Percentiles rank a stretch among this genome's conserved stretches.
These are phyloP conservation scores for Dorcus hopei DNA, from an alignment of 2,888 invertebrate species.

Conservation along the genomic window DNA sequence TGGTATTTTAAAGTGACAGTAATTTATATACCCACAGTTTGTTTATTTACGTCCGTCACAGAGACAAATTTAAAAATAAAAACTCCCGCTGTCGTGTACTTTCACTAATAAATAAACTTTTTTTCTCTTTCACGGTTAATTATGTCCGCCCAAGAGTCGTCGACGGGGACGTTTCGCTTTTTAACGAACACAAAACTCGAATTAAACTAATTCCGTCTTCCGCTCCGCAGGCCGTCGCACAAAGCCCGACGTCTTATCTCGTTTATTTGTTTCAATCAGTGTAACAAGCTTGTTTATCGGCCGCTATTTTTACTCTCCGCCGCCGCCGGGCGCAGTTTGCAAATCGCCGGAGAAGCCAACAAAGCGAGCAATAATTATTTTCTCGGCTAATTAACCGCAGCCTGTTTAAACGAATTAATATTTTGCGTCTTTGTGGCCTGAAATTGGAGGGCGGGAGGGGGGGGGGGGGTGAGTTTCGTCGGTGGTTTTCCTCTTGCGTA, in stretches of 20 bases:
- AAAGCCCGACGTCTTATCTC: conserved; percentile 17
- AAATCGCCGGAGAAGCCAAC: no score
- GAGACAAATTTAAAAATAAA: conserved; percentile 10
- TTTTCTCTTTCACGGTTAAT: conserved; percentile 4
- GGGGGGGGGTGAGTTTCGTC: no score
- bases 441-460: no score
- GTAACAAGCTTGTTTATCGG: conserved; percentile 21
- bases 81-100: conserved; percentile 8
- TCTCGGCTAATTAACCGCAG: no score
- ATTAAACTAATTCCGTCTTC: conserved; percentile 15
- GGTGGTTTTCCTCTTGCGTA: no score
- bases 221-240: neutral
- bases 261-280: conserved; percentile 20
- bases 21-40: neutral
- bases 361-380: no score
- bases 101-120: conserved; percentile 10
- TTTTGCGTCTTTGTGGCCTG: no score
- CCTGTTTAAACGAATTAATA: no score
- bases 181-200: conserved; percentile 15
- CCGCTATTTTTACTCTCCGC: conserved; percentile 14
- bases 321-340: neutral
- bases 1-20: no score
- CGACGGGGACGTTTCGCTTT: conserved; percentile 2
- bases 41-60: conserved; percentile 6
- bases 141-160: conserved; percentile 3